Evolutionary conservation across 2,797 vertebrate genomes (phyloP).

Genomic region (Chromis chromis): DNA sequence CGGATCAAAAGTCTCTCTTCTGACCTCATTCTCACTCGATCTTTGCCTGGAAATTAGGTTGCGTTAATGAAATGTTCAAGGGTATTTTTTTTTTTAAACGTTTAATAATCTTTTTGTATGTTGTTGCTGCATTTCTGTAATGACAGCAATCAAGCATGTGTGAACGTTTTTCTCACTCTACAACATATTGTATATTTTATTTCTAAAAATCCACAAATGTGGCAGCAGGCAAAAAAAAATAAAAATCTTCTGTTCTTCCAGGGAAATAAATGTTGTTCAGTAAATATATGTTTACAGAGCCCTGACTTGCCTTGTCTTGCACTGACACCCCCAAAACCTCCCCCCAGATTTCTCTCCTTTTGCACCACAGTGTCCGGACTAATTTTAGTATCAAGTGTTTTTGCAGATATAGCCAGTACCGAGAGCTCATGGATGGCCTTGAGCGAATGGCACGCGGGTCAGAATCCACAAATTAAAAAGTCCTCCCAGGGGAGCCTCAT

Average conservation of each 20-base stretch:
- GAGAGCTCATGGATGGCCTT: conserved; percentile 78
- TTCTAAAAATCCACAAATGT: conserved; percentile 2
- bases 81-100: neutral
- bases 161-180: conserved; percentile 6
- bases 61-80: neutral
- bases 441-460: conserved; percentile 77
- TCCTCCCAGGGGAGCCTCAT: conserved; percentile 73
- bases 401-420: conserved; percentile 69
- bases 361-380: conserved; percentile 65
- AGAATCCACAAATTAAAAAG: conserved; percentile 83
- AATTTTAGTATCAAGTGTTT: conserved; percentile 80
- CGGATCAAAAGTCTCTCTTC: conserved; percentile 18
- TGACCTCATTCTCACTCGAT: conserved; percentile 27
- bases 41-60: conserved; percentile 12
- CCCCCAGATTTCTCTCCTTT: conserved; percentile 42
- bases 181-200: conserved; percentile 19
- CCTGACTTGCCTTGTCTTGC: conserved; percentile 44
- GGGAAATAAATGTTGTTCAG: conserved; percentile 40
- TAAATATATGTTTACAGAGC: conserved; percentile 68
- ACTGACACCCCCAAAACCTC: conserved; percentile 34
- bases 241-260: conserved; percentile 7
- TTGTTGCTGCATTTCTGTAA: conserved; percentile 21
- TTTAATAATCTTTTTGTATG: conserved; percentile 31
- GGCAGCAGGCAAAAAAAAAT: neutral
- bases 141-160: conserved; percentile 14